Conservation (phyloP, 2,113 vertebrate species). For the Enhydra lutris region DNA sequence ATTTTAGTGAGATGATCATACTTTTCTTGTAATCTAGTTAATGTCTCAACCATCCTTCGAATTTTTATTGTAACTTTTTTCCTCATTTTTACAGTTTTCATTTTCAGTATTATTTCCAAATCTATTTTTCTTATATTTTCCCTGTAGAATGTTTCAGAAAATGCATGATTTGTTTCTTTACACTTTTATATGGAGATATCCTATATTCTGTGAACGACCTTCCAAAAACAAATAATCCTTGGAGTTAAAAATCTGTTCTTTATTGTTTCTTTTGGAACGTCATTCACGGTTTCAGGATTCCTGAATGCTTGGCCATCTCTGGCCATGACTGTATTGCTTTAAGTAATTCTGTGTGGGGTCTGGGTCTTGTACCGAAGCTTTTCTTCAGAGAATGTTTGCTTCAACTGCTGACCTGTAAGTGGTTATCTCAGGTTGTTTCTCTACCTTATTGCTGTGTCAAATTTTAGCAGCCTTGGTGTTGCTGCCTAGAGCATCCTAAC, state of each 20-base stretch:
- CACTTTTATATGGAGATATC: not conserved
- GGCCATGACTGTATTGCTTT: not conserved
- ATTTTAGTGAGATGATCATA: not conserved
- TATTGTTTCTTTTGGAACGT: not conserved
- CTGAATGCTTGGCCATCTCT: not conserved
- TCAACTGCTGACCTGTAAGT: not conserved
- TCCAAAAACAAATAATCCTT: not conserved
- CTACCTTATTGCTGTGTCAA: not conserved
- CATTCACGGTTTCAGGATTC: not conserved
- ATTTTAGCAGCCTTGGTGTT: not conserved
- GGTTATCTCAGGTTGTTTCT: not conserved
- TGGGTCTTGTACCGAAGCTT: not conserved
- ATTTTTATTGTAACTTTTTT: not conserved
- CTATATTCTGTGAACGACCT: not conserved
- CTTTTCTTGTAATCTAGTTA: not conserved
- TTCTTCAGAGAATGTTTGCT: not conserved
- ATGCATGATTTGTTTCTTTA: not conserved
- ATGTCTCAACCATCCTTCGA: not conserved
- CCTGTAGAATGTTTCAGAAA: not conserved
- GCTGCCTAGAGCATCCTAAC: not conserved
- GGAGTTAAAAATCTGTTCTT: not conserved
- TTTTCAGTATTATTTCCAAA: not conserved
- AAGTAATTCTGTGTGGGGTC: not conserved
- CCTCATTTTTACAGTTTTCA: not conserved
- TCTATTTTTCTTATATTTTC: not conserved